Base-by-base conservation (phyloP, 2,113 vertebrate genomes). In the Nicator chloris region DNA sequence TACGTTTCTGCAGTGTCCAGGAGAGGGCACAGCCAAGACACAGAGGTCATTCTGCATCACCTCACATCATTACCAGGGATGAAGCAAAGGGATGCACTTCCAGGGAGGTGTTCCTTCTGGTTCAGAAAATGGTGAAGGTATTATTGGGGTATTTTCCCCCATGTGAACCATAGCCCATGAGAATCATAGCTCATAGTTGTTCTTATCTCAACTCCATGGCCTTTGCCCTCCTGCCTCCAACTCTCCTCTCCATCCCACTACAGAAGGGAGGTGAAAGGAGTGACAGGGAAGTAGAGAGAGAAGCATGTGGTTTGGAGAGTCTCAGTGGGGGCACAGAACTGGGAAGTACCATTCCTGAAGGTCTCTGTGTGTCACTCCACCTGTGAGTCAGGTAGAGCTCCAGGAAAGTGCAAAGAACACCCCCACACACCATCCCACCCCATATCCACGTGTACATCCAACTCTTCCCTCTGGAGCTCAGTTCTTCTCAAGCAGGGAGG, bases 301-400 rank as follows among this genome's bases (percentile, higher is more conserved):
- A 7, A n/a, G 11, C 7, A 19, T 0, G 6, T 12, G 21, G 40
- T 40, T 10, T 35, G 23, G 23, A 30, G 8, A 47, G 33, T 17
- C 22, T 11, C 4, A 1, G 22, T 13, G 10, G 5, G 10, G 19
- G 23, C 7, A 44, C 0, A 0, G 11, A 51, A 30, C 3, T 8
- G 13, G 8, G 7, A 27, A 44, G 51, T 11, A 73, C 22, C 22
- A 20, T 39, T 45, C 37, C 23, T 45, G 21, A n/a, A n/a, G 1
- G 27, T 9, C 33, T 37, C 11, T 2, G 5, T 13, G 50, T 2
- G 11, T 19, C 33, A 44, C 13, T 31, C 2, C 5, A 24, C 4
- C 20, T 1, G 6, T 10, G 7, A 20, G 8, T 2, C 15, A 23
- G 12, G 5, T 1, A 17, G 4, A 40, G 12, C 37, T 24, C 26